A percentile compares a stretch with the other conserved stretches of the same genome.
These are phyloP conservation scores for Aegotheles bennettii DNA, from an alignment of 2,113 vertebrate genomes.

Conservation along the genomic window DNA sequence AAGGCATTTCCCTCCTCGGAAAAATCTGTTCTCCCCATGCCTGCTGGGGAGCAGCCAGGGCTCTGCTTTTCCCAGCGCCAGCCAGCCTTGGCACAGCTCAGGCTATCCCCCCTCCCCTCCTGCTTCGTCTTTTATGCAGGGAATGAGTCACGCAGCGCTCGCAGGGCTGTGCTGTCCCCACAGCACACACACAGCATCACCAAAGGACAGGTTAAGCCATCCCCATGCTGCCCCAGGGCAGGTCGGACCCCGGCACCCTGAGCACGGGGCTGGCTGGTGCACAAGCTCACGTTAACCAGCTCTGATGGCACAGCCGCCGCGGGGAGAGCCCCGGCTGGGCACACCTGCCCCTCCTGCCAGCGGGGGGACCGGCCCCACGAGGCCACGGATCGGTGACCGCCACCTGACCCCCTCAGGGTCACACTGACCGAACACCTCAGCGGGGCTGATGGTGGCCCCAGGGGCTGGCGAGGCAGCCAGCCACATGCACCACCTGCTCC, in stretches of 20 bases:
- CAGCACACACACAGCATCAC: fast-evolving
- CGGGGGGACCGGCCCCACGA: fast-evolving
- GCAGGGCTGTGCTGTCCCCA: background rate
- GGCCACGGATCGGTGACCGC: background rate
- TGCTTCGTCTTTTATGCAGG: background rate
- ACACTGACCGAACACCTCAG: background rate
- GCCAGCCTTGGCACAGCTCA: background rate
- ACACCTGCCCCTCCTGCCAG: background rate
- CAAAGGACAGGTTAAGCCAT: fast-evolving
- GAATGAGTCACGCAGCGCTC: background rate
- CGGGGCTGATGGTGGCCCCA: background rate
- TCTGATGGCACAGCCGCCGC: background rate
- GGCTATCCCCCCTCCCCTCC: background rate
- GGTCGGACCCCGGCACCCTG: fast-evolving
- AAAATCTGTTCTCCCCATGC: background rate
- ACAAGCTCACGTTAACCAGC: background rate
- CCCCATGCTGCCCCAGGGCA: background rate
- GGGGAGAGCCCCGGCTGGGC: background rate
- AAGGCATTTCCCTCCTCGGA: background rate
- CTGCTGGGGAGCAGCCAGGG: background rate
- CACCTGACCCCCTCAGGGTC: background rate
- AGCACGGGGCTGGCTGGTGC: background rate
- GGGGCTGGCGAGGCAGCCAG: background rate
- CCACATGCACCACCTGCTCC: background rate
- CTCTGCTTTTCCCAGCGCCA: background rate